phyloP scores from a whole-genome alignment of 2,113 vertebrate species.

The Gulo gulo region DNA sequence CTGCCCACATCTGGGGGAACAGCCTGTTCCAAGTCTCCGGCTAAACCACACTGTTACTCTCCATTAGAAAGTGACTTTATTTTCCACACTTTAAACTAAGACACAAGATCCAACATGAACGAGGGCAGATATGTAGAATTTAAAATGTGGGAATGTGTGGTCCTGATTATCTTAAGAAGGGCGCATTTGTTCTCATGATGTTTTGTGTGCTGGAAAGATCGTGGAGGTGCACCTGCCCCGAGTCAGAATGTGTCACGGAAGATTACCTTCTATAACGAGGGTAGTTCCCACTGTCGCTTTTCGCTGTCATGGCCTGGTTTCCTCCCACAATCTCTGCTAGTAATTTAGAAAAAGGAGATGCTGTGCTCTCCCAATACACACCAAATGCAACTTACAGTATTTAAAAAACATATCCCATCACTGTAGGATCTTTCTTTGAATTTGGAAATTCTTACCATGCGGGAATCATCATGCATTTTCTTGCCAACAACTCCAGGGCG shows the following conservation, averaged over 20 bases:
- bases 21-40: neutral
- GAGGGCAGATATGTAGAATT: neutral
- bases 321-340: neutral
- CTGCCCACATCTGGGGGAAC: too few species aligned
- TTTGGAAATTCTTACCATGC: slow-evolving; percentile 87
- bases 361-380: neutral
- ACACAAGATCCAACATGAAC: neutral
- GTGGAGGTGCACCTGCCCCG: neutral
- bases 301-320: neutral
- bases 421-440: neutral
- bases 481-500: slow-evolving; percentile 93
- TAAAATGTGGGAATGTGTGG: neutral
- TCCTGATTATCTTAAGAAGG: neutral
- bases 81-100: neutral
- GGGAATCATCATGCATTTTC: slow-evolving; percentile 93
- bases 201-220: neutral
- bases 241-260: neutral
- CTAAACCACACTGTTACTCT: neutral
- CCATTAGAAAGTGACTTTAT: neutral
- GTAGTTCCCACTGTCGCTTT: neutral
- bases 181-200: neutral
- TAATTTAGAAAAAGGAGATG: neutral
- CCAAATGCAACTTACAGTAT: neutral
- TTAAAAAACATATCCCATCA: neutral
- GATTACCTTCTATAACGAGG: neutral